Evolutionary conservation across 2,888 invertebrate genomes (phyloP).

Genomic region (Drosophila tanythrix): DNA sequence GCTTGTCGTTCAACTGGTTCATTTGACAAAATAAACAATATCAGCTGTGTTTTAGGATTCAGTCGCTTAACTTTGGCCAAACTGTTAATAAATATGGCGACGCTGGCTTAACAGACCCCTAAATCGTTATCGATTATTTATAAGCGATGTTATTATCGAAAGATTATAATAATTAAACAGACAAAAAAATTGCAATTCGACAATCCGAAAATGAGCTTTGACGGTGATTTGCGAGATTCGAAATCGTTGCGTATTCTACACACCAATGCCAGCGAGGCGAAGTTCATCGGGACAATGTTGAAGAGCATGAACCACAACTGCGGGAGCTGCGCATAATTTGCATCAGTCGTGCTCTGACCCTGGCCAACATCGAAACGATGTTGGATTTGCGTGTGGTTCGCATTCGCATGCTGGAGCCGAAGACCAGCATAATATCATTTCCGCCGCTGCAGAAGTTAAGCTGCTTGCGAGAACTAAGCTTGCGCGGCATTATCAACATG

Average conservation of each 20-base stretch:
- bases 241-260: slow-evolving; percentile 87
- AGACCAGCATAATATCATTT: slow-evolving; percentile 85
- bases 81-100: not conserved
- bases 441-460: slow-evolving; percentile 89
- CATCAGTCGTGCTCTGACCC: slow-evolving; percentile 88
- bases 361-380: slow-evolving; percentile 87
- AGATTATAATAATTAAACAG: not conserved
- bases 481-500: slow-evolving; percentile 87
- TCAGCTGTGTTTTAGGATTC: slow-evolving; percentile 16
- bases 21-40: slow-evolving; percentile 12
- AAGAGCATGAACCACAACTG: slow-evolving; percentile 85
- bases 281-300: slow-evolving; percentile 89
- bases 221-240: slow-evolving; percentile 87
- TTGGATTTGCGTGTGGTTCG: slow-evolving; percentile 89
- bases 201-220: slow-evolving; percentile 87
- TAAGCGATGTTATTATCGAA: not conserved
- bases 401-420: slow-evolving; percentile 89
- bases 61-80: not conserved
- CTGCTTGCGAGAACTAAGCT: slow-evolving; percentile 86
- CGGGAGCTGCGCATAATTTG: slow-evolving; percentile 90
- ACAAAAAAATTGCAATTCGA: slow-evolving; percentile 85
- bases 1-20: slow-evolving; percentile 11
- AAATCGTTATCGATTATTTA: not conserved
- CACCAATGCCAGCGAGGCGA: slow-evolving; percentile 90
- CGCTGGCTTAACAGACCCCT: not conserved